Evolutionary conservation across 2,888 invertebrate genomes (phyloP).

Genomic region (Lordiphosa andalusiaca): DNA sequence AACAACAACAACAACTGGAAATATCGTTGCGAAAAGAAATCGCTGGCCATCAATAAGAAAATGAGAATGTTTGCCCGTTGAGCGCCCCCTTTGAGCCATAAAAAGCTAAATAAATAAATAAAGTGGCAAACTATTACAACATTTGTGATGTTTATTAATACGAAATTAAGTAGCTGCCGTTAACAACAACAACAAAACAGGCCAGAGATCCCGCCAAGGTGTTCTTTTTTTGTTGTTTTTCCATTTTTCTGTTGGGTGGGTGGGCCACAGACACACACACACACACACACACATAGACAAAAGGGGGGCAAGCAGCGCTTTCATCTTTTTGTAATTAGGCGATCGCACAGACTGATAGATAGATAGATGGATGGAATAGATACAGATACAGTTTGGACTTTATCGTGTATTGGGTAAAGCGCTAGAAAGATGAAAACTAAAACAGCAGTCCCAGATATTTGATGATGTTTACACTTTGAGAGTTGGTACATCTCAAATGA

Average conservation of each 20-base stretch:
- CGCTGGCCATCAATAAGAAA: conserved; percentile 41
- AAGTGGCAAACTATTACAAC: conserved; percentile 70
- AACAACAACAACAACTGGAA: conserved; percentile 12
- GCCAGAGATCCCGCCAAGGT: conserved; percentile 42
- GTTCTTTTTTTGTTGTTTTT: conserved; percentile 34
- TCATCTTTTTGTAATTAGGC: conserved; percentile 74
- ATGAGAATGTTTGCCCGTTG: conserved; percentile 41
- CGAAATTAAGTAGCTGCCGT: conserved; percentile 67
- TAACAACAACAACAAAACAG: conserved; percentile 28
- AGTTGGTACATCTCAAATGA: no score
- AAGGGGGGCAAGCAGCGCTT: conserved; percentile 55
- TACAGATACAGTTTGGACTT: conserved; percentile 46
- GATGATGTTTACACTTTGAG: no score
- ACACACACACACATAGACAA: conserved; percentile 3
- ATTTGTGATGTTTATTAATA: conserved; percentile 74
- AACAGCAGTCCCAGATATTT: conserved; percentile 42
- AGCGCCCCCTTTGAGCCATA: conserved; percentile 21
- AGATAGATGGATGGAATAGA: conserved; percentile 47
- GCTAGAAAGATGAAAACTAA: conserved; percentile 62
- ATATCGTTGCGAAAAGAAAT: conserved; percentile 57
- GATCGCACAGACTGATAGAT: conserved; percentile 65
- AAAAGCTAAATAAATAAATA: conserved; percentile 64
- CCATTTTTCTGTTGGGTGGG: conserved; percentile 37
- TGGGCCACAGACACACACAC: conserved; percentile 28
- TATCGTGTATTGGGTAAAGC: conserved; percentile 42